A percentile compares a stretch with the other conserved stretches of the same genome.
phyloP scores from a whole-genome alignment of 2,888 invertebrate species.

The Himalopsyche anomala region DNA sequence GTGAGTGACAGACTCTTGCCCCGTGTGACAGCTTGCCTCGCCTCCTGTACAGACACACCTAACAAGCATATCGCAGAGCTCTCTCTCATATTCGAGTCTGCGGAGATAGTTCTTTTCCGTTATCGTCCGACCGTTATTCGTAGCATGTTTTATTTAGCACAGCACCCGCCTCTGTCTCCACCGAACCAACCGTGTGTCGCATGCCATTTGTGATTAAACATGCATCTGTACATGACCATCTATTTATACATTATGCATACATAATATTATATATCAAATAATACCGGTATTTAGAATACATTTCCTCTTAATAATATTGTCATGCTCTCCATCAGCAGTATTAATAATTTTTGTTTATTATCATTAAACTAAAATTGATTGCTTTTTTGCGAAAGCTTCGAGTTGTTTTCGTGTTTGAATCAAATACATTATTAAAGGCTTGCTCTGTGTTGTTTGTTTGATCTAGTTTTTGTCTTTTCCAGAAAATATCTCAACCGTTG shows the following conservation, averaged over 20 bases:
- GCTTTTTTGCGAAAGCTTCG: constrained; percentile 64
- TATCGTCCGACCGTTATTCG: constrained; percentile 45
- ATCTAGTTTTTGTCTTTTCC: constrained; percentile 56
- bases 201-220: constrained; percentile 65
- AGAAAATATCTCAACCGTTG: constrained; percentile 62
- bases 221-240: constrained; percentile 61
- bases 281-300: constrained; percentile 49
- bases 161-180: constrained; percentile 55
- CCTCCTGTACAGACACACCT: constrained; percentile 66
- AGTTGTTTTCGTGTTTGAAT: constrained; percentile 60
- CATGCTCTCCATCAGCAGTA: constrained; percentile 59
- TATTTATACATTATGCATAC: constrained; percentile 33
- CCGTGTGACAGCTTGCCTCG: constrained; percentile 72
- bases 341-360: constrained; percentile 55
- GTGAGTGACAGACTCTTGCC: constrained; percentile 72
- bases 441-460: constrained; percentile 37
- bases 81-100: neutral
- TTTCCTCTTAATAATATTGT: constrained; percentile 58
- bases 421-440: constrained; percentile 26
- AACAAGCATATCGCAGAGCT: constrained; percentile 48
- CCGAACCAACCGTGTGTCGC: constrained; percentile 62
- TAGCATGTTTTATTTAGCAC: constrained; percentile 54
- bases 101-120: constrained; percentile 29
- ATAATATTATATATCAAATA: constrained; percentile 52
- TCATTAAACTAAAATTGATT: constrained; percentile 60